Base-by-base conservation (phyloP, 1,140 invertebrate genomes). In the Stenopsyche tienmushanensis region DNA sequence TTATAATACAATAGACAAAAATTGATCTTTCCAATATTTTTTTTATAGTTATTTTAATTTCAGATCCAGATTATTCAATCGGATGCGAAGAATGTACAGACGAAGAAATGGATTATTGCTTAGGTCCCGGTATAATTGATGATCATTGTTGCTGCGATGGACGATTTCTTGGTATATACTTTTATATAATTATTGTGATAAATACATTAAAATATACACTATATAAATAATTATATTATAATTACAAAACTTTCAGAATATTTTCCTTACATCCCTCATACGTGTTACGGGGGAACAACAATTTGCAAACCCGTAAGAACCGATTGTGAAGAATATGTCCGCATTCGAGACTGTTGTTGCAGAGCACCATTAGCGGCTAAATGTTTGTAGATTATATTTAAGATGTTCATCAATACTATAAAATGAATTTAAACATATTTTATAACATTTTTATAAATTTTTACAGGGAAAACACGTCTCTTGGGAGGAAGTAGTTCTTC, bases 131-230 rank as follows among this genome's bases (percentile, higher is more conserved):
- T 52, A 82, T 88, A 64, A 79, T 90, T 64, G 81, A 83, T 21
- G 88, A 90, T 76, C 88, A 90, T 75, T 89, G 87, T 76, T 88
- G 86, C 76, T 90, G 87, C 77, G 86, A 90, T 74, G 77, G 80
- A 55, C 76, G 79, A 67, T 82, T 80, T 72, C 72, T 79, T 64
- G 79, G 79, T 77, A 26, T 24, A 24, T 7, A 34, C 5, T 34
- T 34, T 34, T 34, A 7, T 34, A 7, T 34, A 13, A 13, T 34
- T 34, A 7, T 34, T 34, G 5, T 34, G 29, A 34, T 34, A 34
- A 7, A n/a, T n/a, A n/a, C n/a, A n/a, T 34, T 34, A 7, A 34
- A 34, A 34, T 34, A 34, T 7, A 34, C 5, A 34, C 29, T 7
- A 34, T 34, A 13, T 13, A 34, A 34, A 34, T 45, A 29, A 54